Conservation (phyloP, 2,888 invertebrate genomes). For the Steinernema carpocapsae region DNA sequence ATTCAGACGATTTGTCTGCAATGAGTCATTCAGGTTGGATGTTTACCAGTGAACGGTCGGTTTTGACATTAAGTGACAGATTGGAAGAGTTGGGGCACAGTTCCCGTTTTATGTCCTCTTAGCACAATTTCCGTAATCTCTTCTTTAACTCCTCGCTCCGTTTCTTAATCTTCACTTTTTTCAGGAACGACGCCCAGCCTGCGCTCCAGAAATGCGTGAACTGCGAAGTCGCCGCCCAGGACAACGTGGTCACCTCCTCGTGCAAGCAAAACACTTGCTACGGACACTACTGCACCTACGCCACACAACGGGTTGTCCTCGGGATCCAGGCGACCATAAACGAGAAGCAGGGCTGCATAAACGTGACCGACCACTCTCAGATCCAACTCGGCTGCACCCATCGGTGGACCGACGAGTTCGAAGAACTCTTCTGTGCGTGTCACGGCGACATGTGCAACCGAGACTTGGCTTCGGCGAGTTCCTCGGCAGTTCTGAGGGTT, state of each 20-base stretch:
- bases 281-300: slow-evolving; percentile 66
- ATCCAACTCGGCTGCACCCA: slow-evolving; percentile 64
- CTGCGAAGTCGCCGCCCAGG: slow-evolving; percentile 64
- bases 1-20: no score
- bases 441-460: slow-evolving; percentile 60
- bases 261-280: slow-evolving; percentile 60
- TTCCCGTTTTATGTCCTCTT: no score
- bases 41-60: no score
- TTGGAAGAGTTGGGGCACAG: no score
- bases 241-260: slow-evolving; percentile 58
- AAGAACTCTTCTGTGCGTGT: slow-evolving; percentile 64
- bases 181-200: slow-evolving; percentile 35
- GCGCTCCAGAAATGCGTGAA: slow-evolving; percentile 56
- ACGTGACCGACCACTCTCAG: slow-evolving; percentile 63
- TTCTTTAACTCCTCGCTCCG: no score
- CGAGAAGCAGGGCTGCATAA: slow-evolving; percentile 67
- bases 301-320: slow-evolving; percentile 50
- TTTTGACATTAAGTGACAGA: no score
- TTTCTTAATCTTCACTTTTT: background rate
- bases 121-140: no score
- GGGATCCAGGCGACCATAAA: slow-evolving; percentile 40
- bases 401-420: slow-evolving; percentile 66
- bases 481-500: slow-evolving; percentile 12
- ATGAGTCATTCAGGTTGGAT: no score
- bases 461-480: slow-evolving; percentile 50